A percentile compares a stretch with the other conserved stretches of the same genome.
phyloP scores from a whole-genome alignment of 1,140 invertebrate species.

The Aphis craccivora region DNA sequence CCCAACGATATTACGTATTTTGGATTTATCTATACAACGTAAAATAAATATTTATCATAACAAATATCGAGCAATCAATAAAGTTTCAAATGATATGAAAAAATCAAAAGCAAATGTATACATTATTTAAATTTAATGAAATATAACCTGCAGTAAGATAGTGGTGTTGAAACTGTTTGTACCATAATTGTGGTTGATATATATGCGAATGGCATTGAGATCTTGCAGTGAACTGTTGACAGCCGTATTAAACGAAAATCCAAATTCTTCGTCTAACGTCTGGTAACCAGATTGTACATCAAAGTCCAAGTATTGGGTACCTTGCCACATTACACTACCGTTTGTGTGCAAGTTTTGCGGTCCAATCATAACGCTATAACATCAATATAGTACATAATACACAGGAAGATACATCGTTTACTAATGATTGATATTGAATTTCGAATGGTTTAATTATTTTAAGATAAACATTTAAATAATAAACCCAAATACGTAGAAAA shows the following conservation, averaged over 20 bases:
- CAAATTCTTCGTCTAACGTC: conserved; percentile 44
- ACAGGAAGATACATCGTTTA: background rate
- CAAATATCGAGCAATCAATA: background rate
- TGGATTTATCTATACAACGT: conserved; percentile 31
- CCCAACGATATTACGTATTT: conserved; percentile 43
- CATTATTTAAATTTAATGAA: background rate
- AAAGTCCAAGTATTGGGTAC: conserved; percentile 50
- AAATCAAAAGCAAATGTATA: background rate
- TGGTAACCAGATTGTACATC: conserved; percentile 55
- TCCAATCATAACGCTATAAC: conserved; percentile 37
- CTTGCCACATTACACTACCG: conserved; percentile 57
- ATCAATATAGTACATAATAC: background rate
- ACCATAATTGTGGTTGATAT: conserved; percentile 51
- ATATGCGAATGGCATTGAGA: conserved; percentile 48
- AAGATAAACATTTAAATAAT: too few relatives aligned
- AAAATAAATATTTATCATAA: background rate
- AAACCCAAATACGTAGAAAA: background rate
- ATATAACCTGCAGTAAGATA: conserved; percentile 54
- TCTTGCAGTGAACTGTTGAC: conserved; percentile 58
- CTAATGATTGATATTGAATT: background rate
- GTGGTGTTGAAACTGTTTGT: conserved; percentile 44
- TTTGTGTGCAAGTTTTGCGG: conserved; percentile 55
- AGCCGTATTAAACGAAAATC: conserved; percentile 47
- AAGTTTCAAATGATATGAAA: background rate
- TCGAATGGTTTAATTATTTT: background rate